Evolutionary conservation across 2,888 invertebrate species (phyloP).

Genomic region (Melieria crassipennis): DNA sequence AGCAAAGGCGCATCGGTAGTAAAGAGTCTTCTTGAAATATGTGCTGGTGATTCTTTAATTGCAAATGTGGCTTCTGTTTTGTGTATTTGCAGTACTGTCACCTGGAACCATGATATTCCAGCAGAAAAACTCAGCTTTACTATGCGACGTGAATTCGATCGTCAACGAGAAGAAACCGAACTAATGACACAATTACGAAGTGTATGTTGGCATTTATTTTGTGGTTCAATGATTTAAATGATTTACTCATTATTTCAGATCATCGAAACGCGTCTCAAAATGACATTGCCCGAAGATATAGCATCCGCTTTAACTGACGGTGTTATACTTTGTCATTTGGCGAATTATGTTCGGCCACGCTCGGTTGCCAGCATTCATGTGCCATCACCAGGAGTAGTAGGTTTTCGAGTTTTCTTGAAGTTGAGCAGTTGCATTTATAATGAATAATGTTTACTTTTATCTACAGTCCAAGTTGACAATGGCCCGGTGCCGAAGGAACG

Average conservation of each 20-base stretch:
- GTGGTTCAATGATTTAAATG: not conserved
- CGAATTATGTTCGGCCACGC: constrained; percentile 90
- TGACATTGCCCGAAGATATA: constrained; percentile 87
- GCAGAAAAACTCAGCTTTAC: constrained; percentile 87
- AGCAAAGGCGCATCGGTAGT: constrained; percentile 56
- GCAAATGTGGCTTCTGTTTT: not conserved
- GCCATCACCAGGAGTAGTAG: constrained; percentile 90
- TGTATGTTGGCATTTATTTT: constrained; percentile 68
- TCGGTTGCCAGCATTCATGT: constrained; percentile 95
- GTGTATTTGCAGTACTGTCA: constrained; percentile 64
- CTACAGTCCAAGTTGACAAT: constrained; percentile 96
- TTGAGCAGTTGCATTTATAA: not conserved
- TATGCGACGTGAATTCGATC: constrained; percentile 90
- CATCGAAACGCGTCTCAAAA: constrained; percentile 88
- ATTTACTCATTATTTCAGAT: constrained; percentile 70
- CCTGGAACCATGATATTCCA: constrained; percentile 78
- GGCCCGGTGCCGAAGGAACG: constrained; percentile 92
- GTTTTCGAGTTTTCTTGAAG: constrained; percentile 53
- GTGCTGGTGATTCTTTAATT: not conserved
- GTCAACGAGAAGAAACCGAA: constrained; percentile 88
- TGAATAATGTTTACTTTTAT: constrained; percentile 34
- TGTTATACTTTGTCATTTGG: constrained; percentile 92
- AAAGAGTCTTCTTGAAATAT: not conserved
- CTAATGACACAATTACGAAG: constrained; percentile 83
- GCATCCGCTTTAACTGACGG: constrained; percentile 89